Percentiles rank a stretch among this genome's conserved stretches.
These are phyloP conservation scores for Oryctes rhinoceros DNA, from an alignment of 1,140 invertebrate species.

Conservation along the genomic window DNA sequence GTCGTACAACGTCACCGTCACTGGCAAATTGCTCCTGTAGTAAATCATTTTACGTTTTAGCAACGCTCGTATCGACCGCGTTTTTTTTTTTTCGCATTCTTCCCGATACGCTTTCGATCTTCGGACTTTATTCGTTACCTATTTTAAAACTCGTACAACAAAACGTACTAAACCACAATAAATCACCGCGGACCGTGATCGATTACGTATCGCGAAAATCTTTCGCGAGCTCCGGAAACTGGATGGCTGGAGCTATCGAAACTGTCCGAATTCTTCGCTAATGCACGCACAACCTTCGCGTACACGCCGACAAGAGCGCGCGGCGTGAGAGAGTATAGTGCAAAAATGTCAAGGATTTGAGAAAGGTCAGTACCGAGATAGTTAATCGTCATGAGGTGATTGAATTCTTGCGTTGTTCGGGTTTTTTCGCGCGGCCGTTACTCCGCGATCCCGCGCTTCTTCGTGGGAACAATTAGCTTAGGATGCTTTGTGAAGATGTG, in stretches of 20 bases:
- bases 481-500: too few relatives aligned
- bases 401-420: slow-evolving; percentile 3
- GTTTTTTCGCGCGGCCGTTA: background rate
- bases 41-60: background rate
- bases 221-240: background rate
- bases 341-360: slow-evolving; percentile 22
- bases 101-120: too few relatives aligned
- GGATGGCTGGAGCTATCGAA: background rate
- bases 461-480: too few relatives aligned
- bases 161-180: background rate
- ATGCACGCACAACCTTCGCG: background rate
- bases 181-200: background rate
- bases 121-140: too few relatives aligned
- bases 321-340: background rate
- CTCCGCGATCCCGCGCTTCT: slow-evolving; percentile 44
- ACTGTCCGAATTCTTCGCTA: slow-evolving; percentile 2
- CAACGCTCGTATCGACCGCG: background rate
- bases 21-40: background rate
- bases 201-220: background rate
- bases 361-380: slow-evolving; percentile 13
- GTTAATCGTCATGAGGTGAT: slow-evolving; percentile 21
- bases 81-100: slow-evolving; percentile 6
- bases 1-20: background rate
- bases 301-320: background rate
- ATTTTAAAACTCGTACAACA: background rate